Conservation (phyloP, 2,888 invertebrate genomes). For the Idaea dimidiata region DNA sequence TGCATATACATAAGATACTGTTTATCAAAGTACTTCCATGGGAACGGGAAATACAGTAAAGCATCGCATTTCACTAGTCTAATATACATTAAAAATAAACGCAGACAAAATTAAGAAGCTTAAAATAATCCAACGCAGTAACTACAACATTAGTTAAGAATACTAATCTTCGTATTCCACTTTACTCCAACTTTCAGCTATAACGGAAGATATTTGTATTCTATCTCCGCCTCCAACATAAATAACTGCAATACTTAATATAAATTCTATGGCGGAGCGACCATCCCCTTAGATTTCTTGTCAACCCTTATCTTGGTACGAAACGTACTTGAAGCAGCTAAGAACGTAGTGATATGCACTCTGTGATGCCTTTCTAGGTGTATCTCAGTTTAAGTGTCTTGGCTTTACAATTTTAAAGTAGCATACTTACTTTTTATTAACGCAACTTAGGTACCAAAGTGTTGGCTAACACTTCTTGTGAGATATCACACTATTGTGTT, state of each 20-base stretch:
- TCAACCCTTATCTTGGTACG: background rate
- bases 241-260: constrained; percentile 6
- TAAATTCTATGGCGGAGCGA: constrained; percentile 1
- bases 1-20: no score
- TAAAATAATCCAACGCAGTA: background rate
- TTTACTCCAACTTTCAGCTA: background rate
- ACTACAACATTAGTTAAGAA: background rate
- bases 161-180: background rate
- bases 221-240: constrained; percentile 2
- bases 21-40: no score
- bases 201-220: constrained; percentile 6
- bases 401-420: background rate
- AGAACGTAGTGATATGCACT: background rate
- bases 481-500: background rate
- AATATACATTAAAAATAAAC: no score
- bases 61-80: no score
- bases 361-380: background rate
- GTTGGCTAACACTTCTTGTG: background rate
- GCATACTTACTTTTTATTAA: background rate
- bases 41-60: no score
- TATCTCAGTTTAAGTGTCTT: background rate
- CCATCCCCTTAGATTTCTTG: background rate
- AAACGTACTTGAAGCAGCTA: background rate
- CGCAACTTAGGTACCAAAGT: background rate
- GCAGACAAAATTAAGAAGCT: no score